A percentile compares a stretch with the other conserved stretches of the same genome.
phyloP scores from a whole-genome alignment of 2,797 vertebrate species.

The Mormyrus hasselquistii region DNA sequence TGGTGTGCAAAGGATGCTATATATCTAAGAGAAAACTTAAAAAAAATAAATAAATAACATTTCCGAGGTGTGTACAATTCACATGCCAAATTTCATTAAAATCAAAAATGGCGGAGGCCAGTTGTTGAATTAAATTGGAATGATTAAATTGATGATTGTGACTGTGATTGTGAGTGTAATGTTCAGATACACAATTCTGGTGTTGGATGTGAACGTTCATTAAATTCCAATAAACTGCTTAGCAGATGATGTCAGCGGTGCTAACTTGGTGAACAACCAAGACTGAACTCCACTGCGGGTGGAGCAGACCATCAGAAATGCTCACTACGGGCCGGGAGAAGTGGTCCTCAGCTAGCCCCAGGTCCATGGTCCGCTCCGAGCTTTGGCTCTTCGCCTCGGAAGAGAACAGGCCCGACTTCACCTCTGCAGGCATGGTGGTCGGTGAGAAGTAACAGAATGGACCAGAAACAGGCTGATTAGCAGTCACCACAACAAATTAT shows the following conservation, averaged over 20 bases:
- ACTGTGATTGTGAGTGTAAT: not conserved
- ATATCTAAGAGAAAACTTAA: not conserved
- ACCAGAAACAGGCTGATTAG: not conserved
- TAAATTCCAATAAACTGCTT: not conserved
- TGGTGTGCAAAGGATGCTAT: not conserved
- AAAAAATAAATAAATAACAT: not conserved
- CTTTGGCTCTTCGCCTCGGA: slow-evolving; percentile 58
- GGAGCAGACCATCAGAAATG: not conserved
- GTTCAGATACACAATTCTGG: not conserved
- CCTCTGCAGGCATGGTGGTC: slow-evolving; percentile 49
- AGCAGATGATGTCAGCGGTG: not conserved
- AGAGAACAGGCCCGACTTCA: slow-evolving; percentile 54
- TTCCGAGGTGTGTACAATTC: not conserved
- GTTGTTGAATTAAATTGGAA: not conserved
- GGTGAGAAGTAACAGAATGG: not conserved
- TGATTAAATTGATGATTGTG: not conserved
- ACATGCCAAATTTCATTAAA: not conserved
- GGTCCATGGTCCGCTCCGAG: slow-evolving; percentile 74
- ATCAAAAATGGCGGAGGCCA: not conserved
- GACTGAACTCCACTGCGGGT: not conserved
- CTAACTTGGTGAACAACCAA: not conserved
- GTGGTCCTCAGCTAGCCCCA: slow-evolving; percentile 90
- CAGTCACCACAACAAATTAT: not conserved
- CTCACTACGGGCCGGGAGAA: slow-evolving; percentile 87
- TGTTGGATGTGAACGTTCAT: not conserved